Base-by-base conservation (phyloP, 2,113 vertebrate species). In the Rhinogobius similis region DNA sequence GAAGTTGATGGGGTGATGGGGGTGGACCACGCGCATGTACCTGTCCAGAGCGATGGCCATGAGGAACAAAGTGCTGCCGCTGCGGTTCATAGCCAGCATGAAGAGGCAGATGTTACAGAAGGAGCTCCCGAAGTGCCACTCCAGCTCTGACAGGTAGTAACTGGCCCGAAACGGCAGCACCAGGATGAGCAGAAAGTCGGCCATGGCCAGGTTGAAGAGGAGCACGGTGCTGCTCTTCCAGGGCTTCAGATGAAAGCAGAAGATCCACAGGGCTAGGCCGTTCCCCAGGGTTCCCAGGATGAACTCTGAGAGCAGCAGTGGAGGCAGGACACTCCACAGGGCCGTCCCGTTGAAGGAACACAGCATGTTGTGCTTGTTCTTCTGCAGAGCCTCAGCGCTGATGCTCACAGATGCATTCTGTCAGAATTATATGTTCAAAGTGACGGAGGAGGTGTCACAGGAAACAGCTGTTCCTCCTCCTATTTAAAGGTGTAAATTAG, bases 181-280 rank as follows among this genome's bases (percentile, higher is more conserved):
- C 68, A 70, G 0, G 3, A 50, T 86, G 72, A 90, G 77, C 58
- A 92, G 78, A 36, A 87, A 88, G 29, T 88, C 90, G 0, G 90
- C 32, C 0, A 86, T 6, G 3, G 76, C 82, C 82, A 92, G 77
- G 73, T 88, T 85, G 72, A 93, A 81, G 68, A 94, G 86, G 10
- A 87, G 73, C 44, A 86, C 70, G 0, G 82, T 78, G 41, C 89
- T 86, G 11, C 77, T 86, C 66, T 92, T 93, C 89, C 90, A 94
- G 16, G 82, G 87, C 75, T 80, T 89, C 77, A 91, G 32, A 29
- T 72, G 73, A 77, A 85, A 88, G 70, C 72, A 82, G 82, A 92
- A 87, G 12, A 88, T 83, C 87, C 90, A 90, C 0, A 86, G 87
- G 1, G 88, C 87, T 10, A 91, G 59, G 1, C 78, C 82, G 5